Base-by-base conservation (phyloP, 1,140 invertebrate species). In the Chymomyza costata region DNA sequence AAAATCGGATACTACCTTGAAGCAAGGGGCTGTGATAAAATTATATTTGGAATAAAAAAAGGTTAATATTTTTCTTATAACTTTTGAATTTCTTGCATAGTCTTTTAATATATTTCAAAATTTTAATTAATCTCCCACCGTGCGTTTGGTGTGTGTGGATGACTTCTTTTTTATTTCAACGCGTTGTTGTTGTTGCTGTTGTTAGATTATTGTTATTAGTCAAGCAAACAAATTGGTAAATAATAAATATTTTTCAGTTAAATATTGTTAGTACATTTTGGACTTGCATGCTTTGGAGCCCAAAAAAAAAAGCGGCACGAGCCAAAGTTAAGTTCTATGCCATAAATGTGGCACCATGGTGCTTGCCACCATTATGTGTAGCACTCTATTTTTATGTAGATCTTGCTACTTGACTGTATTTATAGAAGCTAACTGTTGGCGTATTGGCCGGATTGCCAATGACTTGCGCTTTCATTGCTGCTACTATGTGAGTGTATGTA, bases 241-340 rank as follows among this genome's bases (percentile, higher is more conserved):
- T 83, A 83, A 83, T 83, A 83, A 83, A 83, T 83, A 83, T 83
- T 83, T 83, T 80, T 82, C 81, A 80, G 80, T 83, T 83, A 83
- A 83, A 83, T 83, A 83, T 83, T 83, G 73, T 82, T 82, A 82
- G 78, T 73, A 78, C 71, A 78, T 78, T 82, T 65, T 59, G 46
- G 64, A 65, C 67, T 57, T 59, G 68, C 62, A 60, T 30, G 28
- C 28, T 21, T 11, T 6, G 6, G 47, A 63, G 52, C 62, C 44
- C n/a, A n/a, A n/a, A n/a, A n/a, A n/a, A 59, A 53, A 51, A 34
- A 32, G 50, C 32, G 54, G 54, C 68, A 74, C 69, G 60, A 63
- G 64, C 52, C 45, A 50, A 8, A 41, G 14, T 10, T n/a, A 34
- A 34, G 32, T 3, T 3, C 6, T 3, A 14, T 3, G 35, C 15